A percentile compares a stretch with the other conserved stretches of the same genome.
phyloP scores from a whole-genome alignment of 2,113 vertebrate genomes.

The Podocnemis expansa region DNA sequence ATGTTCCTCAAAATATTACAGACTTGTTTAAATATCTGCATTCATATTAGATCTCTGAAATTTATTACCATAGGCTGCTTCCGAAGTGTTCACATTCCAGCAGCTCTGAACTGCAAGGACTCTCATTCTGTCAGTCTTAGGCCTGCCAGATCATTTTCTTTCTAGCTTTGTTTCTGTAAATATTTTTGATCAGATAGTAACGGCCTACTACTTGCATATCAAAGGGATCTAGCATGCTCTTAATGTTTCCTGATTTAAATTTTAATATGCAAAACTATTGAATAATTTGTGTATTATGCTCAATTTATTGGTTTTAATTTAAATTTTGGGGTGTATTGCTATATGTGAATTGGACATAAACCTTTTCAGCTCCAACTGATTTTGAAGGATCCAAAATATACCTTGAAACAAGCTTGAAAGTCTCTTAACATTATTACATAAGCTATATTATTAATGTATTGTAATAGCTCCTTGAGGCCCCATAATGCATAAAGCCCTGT shows the following conservation, averaged over 20 bases:
- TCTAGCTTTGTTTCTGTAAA: not conserved
- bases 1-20: not conserved
- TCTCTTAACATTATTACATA: not conserved
- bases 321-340: not conserved
- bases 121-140: not conserved
- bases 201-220: not conserved
- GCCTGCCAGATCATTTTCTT: not conserved
- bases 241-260: not conserved
- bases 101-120: not conserved
- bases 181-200: not conserved
- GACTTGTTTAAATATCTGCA: not conserved
- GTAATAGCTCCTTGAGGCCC: too few relatives aligned
- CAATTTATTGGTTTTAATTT: rapidly evolving
- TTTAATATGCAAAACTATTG: not conserved
- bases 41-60: rapidly evolving
- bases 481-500: not conserved
- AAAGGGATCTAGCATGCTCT: not conserved
- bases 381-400: not conserved
- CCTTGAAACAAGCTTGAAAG: not conserved
- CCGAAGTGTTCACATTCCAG: not conserved
- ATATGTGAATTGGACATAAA: rapidly evolving
- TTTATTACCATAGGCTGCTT: not conserved
- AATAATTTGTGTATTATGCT: not conserved
- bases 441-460: not conserved
- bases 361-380: not conserved